phyloP scores from a whole-genome alignment of 2,888 invertebrate genomes.

The Meloe dianella region DNA sequence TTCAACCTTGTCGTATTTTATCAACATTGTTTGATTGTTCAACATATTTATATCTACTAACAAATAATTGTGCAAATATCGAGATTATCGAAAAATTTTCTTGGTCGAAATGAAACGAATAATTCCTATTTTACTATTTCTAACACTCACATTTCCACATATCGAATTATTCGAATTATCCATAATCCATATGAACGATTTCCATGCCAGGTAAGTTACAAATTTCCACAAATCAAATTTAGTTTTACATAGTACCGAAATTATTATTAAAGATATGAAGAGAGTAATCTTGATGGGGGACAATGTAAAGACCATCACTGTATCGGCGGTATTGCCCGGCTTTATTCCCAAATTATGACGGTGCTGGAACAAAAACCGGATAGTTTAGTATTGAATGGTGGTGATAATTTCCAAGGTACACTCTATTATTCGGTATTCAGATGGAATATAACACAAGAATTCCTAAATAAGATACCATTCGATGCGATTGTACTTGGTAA shows the following conservation, averaged over 20 bases:
- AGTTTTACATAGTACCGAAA: background rate
- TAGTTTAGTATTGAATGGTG: slow-evolving; percentile 68
- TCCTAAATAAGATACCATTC: slow-evolving; percentile 55
- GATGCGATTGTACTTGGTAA: slow-evolving; percentile 85
- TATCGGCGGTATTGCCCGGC: slow-evolving; percentile 71
- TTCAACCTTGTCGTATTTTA: no score
- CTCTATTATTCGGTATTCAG: slow-evolving; percentile 77
- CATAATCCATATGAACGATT: slow-evolving; percentile 40
- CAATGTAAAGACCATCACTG: slow-evolving; percentile 65
- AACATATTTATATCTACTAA: no score
- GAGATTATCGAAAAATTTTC: no score
- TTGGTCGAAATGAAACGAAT: background rate
- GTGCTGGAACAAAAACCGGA: slow-evolving; percentile 15
- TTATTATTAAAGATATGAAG: slow-evolving; percentile 58
- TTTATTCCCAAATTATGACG: slow-evolving; percentile 63
- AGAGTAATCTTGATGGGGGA: slow-evolving; percentile 65
- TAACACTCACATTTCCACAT: background rate
- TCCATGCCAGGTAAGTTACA: slow-evolving; percentile 36
- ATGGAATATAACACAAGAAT: slow-evolving; percentile 47
- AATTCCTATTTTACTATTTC: background rate
- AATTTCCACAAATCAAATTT: background rate
- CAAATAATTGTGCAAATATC: no score
- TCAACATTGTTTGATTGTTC: no score
- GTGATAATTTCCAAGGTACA: slow-evolving; percentile 84
- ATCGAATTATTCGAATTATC: slow-evolving; percentile 35